A percentile compares a stretch with the other conserved stretches of the same genome.
Evolutionary conservation across 2,797 vertebrate species (phyloP).

Genomic region (Scarus forsteni): DNA sequence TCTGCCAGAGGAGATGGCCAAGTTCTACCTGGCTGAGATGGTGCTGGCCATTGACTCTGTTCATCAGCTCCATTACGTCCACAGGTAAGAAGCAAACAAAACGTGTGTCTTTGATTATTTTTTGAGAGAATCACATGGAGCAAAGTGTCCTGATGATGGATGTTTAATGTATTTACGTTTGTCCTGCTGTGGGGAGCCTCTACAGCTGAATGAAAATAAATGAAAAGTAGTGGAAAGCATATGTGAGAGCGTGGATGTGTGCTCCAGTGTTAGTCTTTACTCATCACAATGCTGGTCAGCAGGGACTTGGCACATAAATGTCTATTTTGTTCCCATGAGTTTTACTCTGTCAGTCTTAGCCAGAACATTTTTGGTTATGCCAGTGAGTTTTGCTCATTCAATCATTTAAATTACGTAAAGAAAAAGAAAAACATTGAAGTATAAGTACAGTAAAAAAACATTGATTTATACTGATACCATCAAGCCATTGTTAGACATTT

Average conservation of each 20-base stretch:
- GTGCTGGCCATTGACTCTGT: slow-evolving; percentile 98
- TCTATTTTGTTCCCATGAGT: slow-evolving; percentile 21
- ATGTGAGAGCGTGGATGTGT: neutral
- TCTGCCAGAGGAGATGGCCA: slow-evolving; percentile 98
- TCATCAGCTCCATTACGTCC: slow-evolving; percentile 98
- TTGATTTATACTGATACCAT: too few species aligned
- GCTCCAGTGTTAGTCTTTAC: slow-evolving; percentile 29
- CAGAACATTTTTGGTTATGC: neutral
- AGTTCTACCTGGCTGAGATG: slow-evolving; percentile 99
- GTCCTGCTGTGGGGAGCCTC: slow-evolving; percentile 35
- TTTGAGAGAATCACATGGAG: slow-evolving; percentile 14
- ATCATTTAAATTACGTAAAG: too few species aligned
- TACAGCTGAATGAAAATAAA: slow-evolving; percentile 43
- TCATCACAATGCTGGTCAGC: slow-evolving; percentile 23
- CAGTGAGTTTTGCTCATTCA: neutral
- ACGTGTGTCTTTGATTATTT: slow-evolving; percentile 6
- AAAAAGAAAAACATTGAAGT: too few species aligned
- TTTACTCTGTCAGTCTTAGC: slow-evolving; percentile 25
- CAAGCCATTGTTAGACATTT: too few species aligned
- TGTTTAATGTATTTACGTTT: slow-evolving; percentile 34
- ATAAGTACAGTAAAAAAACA: too few species aligned
- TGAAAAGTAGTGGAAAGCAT: neutral
- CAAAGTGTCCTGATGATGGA: slow-evolving; percentile 35
- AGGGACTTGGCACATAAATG: slow-evolving; percentile 32
- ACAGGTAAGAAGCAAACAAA: slow-evolving; percentile 86